phyloP scores from a whole-genome alignment of 2,888 invertebrate genomes.

The Apotomis turbidana region DNA sequence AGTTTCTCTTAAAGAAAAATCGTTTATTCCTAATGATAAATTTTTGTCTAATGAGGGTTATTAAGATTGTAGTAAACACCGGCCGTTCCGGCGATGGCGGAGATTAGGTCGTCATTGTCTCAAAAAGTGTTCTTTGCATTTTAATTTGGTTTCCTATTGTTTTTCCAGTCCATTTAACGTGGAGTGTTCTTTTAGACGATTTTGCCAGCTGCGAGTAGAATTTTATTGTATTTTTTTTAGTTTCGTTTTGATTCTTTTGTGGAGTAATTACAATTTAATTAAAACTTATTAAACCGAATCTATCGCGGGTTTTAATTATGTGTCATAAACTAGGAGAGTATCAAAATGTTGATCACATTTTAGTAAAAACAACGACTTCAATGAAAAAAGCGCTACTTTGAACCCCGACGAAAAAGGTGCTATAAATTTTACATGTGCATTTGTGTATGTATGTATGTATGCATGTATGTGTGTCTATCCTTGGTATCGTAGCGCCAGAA shows the following conservation, averaged over 20 bases:
- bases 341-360: no score
- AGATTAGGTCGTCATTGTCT: conserved; percentile 1
- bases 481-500: no score
- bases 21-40: conserved; percentile 12
- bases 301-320: no score
- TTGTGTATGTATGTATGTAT: no score
- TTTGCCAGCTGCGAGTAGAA: not conserved
- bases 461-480: no score
- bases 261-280: no score
- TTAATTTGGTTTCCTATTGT: conserved; percentile 10
- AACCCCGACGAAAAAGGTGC: no score
- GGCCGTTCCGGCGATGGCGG: conserved; percentile 1
- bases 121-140: conserved; percentile 7
- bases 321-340: no score
- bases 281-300: no score
- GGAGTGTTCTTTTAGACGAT: not conserved
- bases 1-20: conserved; percentile 8
- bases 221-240: not conserved
- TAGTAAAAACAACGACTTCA: no score
- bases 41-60: conserved; percentile 21
- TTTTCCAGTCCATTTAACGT: conserved; percentile 10
- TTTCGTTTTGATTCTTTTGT: not conserved
- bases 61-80: conserved; percentile 9
- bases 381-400: no score
- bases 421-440: no score